A percentile compares a stretch with the other conserved stretches of the same genome.
phyloP scores from a whole-genome alignment of 2,797 vertebrate species.

The Morus bassanus region DNA sequence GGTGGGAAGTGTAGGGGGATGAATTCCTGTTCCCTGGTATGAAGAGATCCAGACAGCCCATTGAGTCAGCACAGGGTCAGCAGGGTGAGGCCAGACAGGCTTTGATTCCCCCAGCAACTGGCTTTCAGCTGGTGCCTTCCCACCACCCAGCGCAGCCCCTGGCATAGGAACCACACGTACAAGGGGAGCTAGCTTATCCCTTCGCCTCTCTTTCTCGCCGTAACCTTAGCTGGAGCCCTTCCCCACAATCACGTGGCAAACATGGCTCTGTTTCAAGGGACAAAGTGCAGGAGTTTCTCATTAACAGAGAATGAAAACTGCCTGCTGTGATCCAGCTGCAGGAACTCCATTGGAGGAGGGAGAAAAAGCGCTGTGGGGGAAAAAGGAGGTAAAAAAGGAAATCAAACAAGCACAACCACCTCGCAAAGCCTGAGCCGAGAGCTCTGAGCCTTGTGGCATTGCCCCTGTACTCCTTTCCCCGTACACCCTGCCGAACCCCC shows the following conservation, averaged over 20 bases:
- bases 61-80: neutral
- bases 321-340: constrained; percentile 57
- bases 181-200: neutral
- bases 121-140: neutral
- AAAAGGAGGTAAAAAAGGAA: neutral
- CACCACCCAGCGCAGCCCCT: neutral
- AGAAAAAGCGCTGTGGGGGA: neutral
- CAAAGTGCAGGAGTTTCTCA: constrained; percentile 80
- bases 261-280: constrained; percentile 58
- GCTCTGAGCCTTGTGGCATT: neutral
- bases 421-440: neutral
- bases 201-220: neutral
- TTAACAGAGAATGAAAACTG: constrained; percentile 67
- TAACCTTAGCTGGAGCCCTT: neutral
- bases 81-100: neutral
- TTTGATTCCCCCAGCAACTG: neutral
- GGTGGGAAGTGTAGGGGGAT: neutral
- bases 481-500: neutral
- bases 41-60: neutral
- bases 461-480: neutral
- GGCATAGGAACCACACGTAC: neutral
- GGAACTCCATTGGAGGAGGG: neutral
- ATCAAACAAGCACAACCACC: neutral
- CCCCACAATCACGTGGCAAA: constrained; percentile 26
- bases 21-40: neutral